Base-by-base conservation (phyloP, 1,140 invertebrate species). In the Patella vulgata region DNA sequence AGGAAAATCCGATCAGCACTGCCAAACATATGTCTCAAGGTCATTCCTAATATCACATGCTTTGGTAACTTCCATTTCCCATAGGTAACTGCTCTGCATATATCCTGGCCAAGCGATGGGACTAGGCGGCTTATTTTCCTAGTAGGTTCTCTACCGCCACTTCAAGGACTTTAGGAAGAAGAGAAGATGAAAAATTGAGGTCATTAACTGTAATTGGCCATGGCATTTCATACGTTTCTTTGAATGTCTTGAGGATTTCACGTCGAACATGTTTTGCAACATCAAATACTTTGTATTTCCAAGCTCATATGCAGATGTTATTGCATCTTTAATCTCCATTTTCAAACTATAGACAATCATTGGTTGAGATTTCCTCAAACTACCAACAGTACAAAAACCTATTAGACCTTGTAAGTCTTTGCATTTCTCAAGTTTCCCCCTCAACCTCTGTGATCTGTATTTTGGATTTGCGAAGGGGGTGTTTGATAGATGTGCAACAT, bases 1-100 rank as follows among this genome's bases (percentile, higher is more conserved):
- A 70, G 4, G 3, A 51, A 48, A n/a, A 52, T 60, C 0, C 58
- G 52, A 39, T 66, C 25, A 21, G 43, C 25, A 50, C 52, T 70
- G 33, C 68, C 23, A 51, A 62, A 70, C 39, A 66, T n/a, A 52
- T 66, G 59, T 12, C 63, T 6, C 11, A 70, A 3, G 21, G 59
- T 61, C 54, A 63, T 59, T 23, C 43, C 28, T 4, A 70, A 14
- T 27, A 66, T 14, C 8, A 66, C 51, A 44, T 66, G 68, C 44
- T 66, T 66, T 47, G 63, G 58, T 46, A 70, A 48, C 40, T 66
- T 66, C 68, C 68, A 66, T n/a, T n/a, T n/a, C n/a, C n/a, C n/a
- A n/a, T n/a, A n/a, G n/a, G 46, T 66, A n/a, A 50, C 63, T 17
- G 47, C 58, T 46, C 63, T 27, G 40, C 52, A 65, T 33, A 69